These are phyloP conservation scores for Botia almorhae DNA, from an alignment of 2,797 vertebrate species.

Conservation along the genomic window DNA sequence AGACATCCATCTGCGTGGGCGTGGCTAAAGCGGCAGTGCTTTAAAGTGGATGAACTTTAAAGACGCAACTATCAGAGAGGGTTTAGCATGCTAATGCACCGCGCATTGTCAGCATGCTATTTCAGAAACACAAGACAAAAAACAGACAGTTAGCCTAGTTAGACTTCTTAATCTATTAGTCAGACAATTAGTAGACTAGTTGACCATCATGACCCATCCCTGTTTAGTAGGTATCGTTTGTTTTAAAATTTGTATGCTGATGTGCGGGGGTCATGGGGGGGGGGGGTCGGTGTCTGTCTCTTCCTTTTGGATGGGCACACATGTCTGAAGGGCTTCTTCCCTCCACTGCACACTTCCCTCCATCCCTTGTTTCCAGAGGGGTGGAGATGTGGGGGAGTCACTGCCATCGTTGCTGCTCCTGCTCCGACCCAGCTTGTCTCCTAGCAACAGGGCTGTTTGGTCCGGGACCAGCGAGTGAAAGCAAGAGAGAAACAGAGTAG, in stretches of 20 bases:
- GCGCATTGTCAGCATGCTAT: too few species aligned
- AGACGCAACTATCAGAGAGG: too few species aligned
- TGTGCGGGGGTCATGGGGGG: not conserved
- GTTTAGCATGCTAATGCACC: too few species aligned
- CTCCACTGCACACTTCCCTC: conserved; percentile 40
- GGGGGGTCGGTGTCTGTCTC: conserved; percentile 29
- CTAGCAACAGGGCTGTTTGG: conserved; percentile 80
- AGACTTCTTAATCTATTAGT: too few species aligned
- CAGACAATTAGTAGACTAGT: too few species aligned
- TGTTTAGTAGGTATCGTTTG: conserved; percentile 8
- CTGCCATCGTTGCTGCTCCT: conserved; percentile 51
- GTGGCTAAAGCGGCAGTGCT: too few species aligned
- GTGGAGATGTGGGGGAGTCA: conserved; percentile 56
- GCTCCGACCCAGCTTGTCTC: conserved; percentile 74
- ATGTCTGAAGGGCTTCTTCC: conserved; percentile 54
- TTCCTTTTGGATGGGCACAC: conserved; percentile 34
- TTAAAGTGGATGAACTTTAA: too few species aligned
- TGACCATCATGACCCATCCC: too few species aligned
- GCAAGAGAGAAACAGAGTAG: conserved; percentile 56
- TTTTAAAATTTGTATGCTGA: not conserved
- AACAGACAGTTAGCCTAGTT: too few species aligned
- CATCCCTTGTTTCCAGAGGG: conserved; percentile 53
- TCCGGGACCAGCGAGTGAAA: conserved; percentile 66
- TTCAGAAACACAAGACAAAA: too few species aligned
- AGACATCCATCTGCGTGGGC: too few species aligned